phyloP scores from a whole-genome alignment of 92 coral and sea anemone genomes.

The Plumapathes pennacea region DNA sequence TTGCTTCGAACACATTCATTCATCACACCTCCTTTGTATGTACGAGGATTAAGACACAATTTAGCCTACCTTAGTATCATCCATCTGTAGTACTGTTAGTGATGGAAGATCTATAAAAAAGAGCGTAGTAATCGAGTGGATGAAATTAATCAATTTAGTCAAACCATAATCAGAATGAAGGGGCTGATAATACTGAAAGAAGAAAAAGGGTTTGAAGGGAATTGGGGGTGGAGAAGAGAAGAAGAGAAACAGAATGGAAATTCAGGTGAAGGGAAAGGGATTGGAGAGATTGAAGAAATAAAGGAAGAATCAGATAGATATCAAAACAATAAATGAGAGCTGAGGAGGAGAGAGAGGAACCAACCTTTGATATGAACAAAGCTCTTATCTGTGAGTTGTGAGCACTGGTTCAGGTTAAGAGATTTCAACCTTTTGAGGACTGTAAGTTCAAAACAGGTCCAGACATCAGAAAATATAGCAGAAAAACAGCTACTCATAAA shows the following conservation, averaged over 20 bases:
- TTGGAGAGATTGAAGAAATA: no score
- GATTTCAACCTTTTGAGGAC: constrained; percentile 78
- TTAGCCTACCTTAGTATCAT: constrained; percentile 64
- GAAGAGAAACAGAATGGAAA: no score
- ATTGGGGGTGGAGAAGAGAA: no score
- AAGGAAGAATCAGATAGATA: no score
- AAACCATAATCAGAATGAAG: no score
- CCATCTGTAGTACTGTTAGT: constrained; percentile 63
- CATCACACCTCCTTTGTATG: no score
- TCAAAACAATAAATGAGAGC: no score
- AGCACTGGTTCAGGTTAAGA: constrained; percentile 74
- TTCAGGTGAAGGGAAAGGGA: no score
- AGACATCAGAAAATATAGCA: neutral
- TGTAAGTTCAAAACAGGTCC: neutral
- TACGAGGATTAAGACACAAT: neutral
- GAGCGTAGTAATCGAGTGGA: neutral
- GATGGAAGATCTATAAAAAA: constrained; percentile 53
- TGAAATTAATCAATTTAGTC: neutral
- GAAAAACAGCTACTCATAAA: neutral
- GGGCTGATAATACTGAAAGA: no score
- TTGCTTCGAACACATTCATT: no score
- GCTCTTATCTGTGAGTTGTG: constrained; percentile 86
- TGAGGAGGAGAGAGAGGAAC: neutral
- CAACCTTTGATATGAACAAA: constrained; percentile 78
- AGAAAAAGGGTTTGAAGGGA: no score